phyloP scores from a whole-genome alignment of 2,113 vertebrate species.

The Anseranas semipalmata region DNA sequence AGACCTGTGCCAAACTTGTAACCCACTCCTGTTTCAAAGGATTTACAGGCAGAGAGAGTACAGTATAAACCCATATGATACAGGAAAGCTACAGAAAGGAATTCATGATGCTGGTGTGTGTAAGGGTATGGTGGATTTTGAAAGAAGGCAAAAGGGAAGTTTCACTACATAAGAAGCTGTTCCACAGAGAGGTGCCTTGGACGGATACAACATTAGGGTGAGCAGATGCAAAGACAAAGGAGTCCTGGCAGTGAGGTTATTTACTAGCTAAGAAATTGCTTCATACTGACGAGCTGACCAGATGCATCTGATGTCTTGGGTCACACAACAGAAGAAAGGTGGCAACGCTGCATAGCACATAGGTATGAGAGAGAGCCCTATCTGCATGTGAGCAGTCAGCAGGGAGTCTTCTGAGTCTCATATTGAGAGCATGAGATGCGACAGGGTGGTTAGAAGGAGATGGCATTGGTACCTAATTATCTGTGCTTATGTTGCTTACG shows the following conservation, averaged over 20 bases:
- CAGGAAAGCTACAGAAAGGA: neutral
- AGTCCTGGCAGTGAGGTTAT: neutral
- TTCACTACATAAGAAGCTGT: neutral
- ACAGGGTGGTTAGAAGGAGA: neutral
- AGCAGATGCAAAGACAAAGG: neutral
- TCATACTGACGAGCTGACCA: neutral
- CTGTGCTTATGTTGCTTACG: neutral
- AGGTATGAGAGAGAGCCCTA: neutral
- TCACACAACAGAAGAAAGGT: neutral
- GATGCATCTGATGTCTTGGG: neutral
- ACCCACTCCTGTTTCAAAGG: neutral
- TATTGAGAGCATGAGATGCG: neutral
- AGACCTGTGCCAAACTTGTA: neutral
- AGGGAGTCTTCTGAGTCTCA: neutral
- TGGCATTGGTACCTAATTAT: neutral
- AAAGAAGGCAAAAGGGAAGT: neutral
- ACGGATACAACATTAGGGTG: neutral
- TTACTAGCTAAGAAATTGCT: neutral
- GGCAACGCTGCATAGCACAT: neutral
- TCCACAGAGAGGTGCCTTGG: neutral
- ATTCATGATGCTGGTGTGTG: neutral
- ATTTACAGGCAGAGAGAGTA: neutral
- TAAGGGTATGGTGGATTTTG: neutral
- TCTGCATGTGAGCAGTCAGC: neutral
- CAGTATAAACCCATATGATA: neutral